These are phyloP conservation scores for Pipistrellus pipistrellus DNA, from an alignment of 2,797 vertebrate genomes.

Conservation along the genomic window DNA sequence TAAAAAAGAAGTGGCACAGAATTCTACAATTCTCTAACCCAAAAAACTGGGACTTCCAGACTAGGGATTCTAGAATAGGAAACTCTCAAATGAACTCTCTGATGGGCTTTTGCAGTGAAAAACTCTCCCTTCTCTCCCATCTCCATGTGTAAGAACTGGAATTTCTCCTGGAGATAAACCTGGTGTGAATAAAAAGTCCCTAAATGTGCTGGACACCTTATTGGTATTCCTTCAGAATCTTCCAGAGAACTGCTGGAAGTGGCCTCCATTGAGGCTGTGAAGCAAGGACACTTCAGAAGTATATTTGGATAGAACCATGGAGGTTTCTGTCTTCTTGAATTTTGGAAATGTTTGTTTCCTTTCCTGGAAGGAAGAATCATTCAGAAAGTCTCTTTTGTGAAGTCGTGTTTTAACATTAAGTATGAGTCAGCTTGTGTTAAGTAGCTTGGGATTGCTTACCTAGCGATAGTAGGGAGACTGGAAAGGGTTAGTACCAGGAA, in stretches of 20 bases:
- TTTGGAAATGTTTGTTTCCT: slow-evolving; percentile 47
- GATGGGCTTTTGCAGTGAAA: not conserved
- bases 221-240: not conserved
- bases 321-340: not conserved
- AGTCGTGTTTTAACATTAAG: slow-evolving; percentile 54
- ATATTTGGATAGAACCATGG: not conserved
- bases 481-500: slow-evolving; percentile 88
- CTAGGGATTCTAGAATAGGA: not conserved
- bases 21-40: slow-evolving; percentile 50
- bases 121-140: not conserved
- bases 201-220: slow-evolving; percentile 28
- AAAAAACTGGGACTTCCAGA: not conserved
- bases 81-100: slow-evolving; percentile 38
- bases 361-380: not conserved
- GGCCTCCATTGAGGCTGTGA: not conserved
- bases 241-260: slow-evolving; percentile 35
- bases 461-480: slow-evolving; percentile 83
- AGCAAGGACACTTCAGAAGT: not conserved
- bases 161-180: not conserved
- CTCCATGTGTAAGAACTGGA: not conserved
- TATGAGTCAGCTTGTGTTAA: slow-evolving; percentile 75
- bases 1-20: not conserved
- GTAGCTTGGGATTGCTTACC: slow-evolving; percentile 87
- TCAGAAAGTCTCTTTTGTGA: not conserved
- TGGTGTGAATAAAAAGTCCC: not conserved